Evolutionary conservation across 1,140 invertebrate species (phyloP).

Genomic region (Thrips palmi): DNA sequence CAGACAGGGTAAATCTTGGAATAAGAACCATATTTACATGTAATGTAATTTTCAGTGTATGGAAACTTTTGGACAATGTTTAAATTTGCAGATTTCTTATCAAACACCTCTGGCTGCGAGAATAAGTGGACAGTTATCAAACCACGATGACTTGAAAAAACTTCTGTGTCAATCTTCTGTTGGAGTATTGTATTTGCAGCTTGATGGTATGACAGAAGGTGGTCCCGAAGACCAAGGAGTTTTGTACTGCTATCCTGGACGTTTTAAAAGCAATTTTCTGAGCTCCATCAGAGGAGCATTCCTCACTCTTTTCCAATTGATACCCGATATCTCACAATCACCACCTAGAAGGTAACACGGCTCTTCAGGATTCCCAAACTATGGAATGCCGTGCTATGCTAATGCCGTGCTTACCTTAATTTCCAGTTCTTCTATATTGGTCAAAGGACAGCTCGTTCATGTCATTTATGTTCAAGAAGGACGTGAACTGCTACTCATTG

Average conservation of each 20-base stretch:
- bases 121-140: too few relatives aligned
- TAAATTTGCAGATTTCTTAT: too few relatives aligned
- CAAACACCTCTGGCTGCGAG: too few relatives aligned
- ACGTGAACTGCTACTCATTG: constrained; percentile 12
- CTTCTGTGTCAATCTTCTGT: too few relatives aligned
- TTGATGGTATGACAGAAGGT: too few relatives aligned
- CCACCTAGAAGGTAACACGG: constrained; percentile 8
- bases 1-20: too few relatives aligned
- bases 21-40: too few relatives aligned
- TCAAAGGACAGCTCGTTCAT: constrained; percentile 11
- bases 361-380: background rate
- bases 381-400: too few relatives aligned
- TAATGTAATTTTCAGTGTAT: too few relatives aligned
- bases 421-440: constrained; percentile 11
- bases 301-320: constrained; percentile 13
- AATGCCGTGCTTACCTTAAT: background rate
- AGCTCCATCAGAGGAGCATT: constrained; percentile 12
- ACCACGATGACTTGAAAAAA: too few relatives aligned
- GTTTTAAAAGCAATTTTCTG: constrained; percentile 15
- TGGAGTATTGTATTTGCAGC: too few relatives aligned
- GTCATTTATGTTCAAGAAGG: constrained; percentile 12
- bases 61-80: too few relatives aligned
- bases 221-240: constrained; percentile 41
- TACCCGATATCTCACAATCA: constrained; percentile 3
- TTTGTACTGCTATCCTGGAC: constrained; percentile 42